phyloP scores from a whole-genome alignment of 64 coral and sea anemone genomes.

The Orbicella faveolata region DNA sequence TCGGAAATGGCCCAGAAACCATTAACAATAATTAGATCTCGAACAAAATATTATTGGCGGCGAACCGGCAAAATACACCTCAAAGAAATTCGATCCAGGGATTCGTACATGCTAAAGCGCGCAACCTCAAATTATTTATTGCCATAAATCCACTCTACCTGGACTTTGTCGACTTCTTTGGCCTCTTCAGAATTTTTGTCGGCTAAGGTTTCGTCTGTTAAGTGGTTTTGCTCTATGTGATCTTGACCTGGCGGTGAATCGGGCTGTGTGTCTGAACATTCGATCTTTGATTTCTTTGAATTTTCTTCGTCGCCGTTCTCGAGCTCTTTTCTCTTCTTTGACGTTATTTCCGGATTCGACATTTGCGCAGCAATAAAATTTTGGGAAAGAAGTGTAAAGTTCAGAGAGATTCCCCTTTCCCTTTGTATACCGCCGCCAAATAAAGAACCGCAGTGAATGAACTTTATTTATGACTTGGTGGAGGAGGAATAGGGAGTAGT shows the following conservation, averaged over 20 bases:
- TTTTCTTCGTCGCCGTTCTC: conserved; percentile 17
- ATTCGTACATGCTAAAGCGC: background rate
- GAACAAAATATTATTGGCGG: background rate
- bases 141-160: conserved; percentile 20
- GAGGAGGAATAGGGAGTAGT: conserved; percentile 30
- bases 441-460: conserved; percentile 25
- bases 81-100: conserved; percentile 5
- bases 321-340: conserved; percentile 23
- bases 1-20: background rate
- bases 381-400: background rate
- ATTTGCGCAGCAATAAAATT: conserved; percentile 14
- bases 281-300: conserved; percentile 39
- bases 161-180: conserved; percentile 32
- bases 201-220: conserved; percentile 37
- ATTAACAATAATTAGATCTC: conserved; percentile 29
- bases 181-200: conserved; percentile 10
- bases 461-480: background rate
- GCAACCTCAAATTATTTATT: conserved; percentile 1
- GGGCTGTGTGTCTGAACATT: background rate
- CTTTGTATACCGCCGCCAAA: conserved; percentile 23
- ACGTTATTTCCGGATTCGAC: conserved; percentile 12
- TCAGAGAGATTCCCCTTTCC: conserved; percentile 18
- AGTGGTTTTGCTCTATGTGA: conserved; percentile 5
- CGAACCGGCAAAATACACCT: conserved; percentile 8
- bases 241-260: conserved; percentile 4